A percentile compares a stretch with the other conserved stretches of the same genome.
phyloP scores from a whole-genome alignment of 2,888 invertebrate genomes.

The Scelioninae gen. 1 region DNA sequence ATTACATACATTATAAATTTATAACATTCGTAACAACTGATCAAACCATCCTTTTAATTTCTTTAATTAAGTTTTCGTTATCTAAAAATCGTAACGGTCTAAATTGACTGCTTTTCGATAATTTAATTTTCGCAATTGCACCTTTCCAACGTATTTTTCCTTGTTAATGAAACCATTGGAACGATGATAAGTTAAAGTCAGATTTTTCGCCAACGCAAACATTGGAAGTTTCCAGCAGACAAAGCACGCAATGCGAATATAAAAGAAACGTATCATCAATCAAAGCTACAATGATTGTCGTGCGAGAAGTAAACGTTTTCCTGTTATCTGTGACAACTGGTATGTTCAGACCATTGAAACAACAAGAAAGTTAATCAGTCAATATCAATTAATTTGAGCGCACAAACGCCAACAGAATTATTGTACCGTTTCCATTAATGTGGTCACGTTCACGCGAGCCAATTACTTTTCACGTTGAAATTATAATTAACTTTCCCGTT shows the following conservation, averaged over 20 bases:
- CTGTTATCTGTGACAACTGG: neutral
- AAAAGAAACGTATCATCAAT: neutral
- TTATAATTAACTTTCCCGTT: slow-evolving; percentile 27
- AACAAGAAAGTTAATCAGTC: slow-evolving; percentile 10
- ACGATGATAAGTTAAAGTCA: slow-evolving; percentile 2
- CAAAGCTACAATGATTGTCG: slow-evolving; percentile 9
- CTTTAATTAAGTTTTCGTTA: too few species aligned
- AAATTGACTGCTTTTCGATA: too few species aligned
- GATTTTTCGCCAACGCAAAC: slow-evolving; percentile 15
- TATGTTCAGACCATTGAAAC: neutral
- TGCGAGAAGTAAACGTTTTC: slow-evolving; percentile 7
- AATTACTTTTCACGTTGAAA: slow-evolving; percentile 11
- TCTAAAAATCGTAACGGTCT: too few species aligned
- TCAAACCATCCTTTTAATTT: too few species aligned
- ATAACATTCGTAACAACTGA: too few species aligned
- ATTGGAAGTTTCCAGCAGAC: slow-evolving; percentile 17
- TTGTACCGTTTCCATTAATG: slow-evolving; percentile 7
- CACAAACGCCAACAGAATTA: slow-evolving; percentile 2
- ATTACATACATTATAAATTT: too few species aligned
- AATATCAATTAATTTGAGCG: slow-evolving; percentile 13
- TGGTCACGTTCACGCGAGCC: slow-evolving; percentile 1
- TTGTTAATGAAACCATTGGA: slow-evolving; percentile 8
- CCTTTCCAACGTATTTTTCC: neutral
- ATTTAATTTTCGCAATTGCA: neutral
- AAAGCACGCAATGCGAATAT: slow-evolving; percentile 15